Percentiles rank a stretch among this genome's conserved stretches.
phyloP scores from a whole-genome alignment of 2,888 invertebrate genomes.

The Sphecodes monilicornis region DNA sequence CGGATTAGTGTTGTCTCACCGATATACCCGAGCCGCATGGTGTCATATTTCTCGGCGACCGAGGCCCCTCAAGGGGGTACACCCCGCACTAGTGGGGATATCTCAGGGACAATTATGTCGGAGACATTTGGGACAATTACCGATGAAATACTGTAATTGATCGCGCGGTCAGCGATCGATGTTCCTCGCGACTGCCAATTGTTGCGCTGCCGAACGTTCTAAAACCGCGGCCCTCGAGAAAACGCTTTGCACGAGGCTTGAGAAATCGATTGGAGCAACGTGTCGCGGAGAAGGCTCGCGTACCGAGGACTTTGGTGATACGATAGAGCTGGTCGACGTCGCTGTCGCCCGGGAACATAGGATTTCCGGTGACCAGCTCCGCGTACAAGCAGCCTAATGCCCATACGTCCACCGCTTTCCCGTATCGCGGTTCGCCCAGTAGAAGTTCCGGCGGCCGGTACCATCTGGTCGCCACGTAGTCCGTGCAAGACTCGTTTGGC shows the following conservation, averaged over 20 bases:
- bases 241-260: neutral
- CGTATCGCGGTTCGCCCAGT: slow-evolving; percentile 91
- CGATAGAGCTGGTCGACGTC: slow-evolving; percentile 95
- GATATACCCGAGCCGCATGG: too few species aligned
- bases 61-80: too few species aligned
- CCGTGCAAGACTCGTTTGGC: slow-evolving; percentile 92
- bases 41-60: too few species aligned
- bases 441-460: slow-evolving; percentile 95
- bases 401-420: slow-evolving; percentile 94
- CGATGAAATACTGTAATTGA: too few species aligned
- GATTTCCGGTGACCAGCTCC: slow-evolving; percentile 95
- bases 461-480: slow-evolving; percentile 96
- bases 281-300: neutral
- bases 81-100: too few species aligned
- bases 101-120: too few species aligned
- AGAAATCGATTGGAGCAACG: neutral
- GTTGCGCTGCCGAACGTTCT: neutral
- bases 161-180: neutral
- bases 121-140: too few species aligned
- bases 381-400: slow-evolving; percentile 93
- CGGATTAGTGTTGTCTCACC: too few species aligned
- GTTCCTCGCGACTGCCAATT: neutral
- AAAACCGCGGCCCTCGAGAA: neutral
- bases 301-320: slow-evolving; percentile 92
- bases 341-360: slow-evolving; percentile 94